Conservation (phyloP, 2,888 invertebrate species). For the Autographa pulchrina region DNA sequence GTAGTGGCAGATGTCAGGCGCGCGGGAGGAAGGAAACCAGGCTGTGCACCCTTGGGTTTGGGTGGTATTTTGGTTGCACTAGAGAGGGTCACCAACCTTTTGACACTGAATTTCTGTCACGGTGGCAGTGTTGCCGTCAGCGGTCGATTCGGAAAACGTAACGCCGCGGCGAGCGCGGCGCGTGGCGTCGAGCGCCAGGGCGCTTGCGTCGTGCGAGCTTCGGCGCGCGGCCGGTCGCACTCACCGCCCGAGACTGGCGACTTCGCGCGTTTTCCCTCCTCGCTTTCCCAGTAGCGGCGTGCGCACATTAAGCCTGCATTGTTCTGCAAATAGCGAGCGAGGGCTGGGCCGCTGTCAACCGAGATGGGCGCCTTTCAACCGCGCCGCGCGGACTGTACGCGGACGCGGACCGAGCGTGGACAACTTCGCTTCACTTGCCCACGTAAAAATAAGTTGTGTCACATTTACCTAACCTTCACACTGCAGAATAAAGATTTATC, state of each 20-base stretch:
- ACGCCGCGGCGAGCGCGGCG: constrained; percentile 87
- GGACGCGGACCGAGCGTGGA: constrained; percentile 59
- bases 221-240: constrained; percentile 87
- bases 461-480: not conserved
- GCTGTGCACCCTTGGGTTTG: constrained; percentile 65
- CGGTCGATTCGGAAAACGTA: constrained; percentile 87
- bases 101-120: constrained; percentile 88
- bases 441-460: constrained; percentile 46
- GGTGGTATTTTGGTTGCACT: constrained; percentile 77
- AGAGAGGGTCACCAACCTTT: constrained; percentile 85
- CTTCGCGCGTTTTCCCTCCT: constrained; percentile 83
- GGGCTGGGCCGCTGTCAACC: constrained; percentile 83
- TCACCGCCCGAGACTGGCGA: constrained; percentile 84
- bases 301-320: constrained; percentile 88
- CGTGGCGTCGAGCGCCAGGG: constrained; percentile 85
- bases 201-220: constrained; percentile 79
- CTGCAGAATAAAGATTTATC: not conserved
- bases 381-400: constrained; percentile 70
- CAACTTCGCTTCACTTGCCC: constrained; percentile 66
- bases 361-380: constrained; percentile 62
- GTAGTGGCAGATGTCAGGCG: constrained; percentile 64
- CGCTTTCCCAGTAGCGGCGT: constrained; percentile 86
- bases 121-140: constrained; percentile 80
- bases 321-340: constrained; percentile 86
- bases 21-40: constrained; percentile 60